Evolutionary conservation across 1,140 invertebrate genomes (phyloP).

Genomic region (Papilio glaucus): DNA sequence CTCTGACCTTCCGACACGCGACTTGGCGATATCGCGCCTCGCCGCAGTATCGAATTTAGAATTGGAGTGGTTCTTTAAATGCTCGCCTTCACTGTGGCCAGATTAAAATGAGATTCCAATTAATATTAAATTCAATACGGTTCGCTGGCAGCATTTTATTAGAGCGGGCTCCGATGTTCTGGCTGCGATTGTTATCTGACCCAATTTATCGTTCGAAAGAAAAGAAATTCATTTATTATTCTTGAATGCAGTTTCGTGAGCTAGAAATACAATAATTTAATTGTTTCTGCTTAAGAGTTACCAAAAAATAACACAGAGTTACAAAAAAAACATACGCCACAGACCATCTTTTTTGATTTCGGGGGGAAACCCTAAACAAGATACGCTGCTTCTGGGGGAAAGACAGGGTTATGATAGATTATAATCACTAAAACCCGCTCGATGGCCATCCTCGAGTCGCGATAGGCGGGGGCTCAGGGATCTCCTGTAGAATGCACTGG

Average conservation of each 20-base stretch:
- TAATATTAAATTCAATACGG: slow-evolving; percentile 30
- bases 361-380: too few species aligned
- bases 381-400: too few species aligned
- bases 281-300: not conserved
- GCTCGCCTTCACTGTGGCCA: slow-evolving; percentile 16
- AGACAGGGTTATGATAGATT: too few species aligned
- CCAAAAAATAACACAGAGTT: not conserved
- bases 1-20: slow-evolving; percentile 68
- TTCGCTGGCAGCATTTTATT: slow-evolving; percentile 22
- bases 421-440: too few species aligned
- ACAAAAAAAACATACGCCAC: too few species aligned
- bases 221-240: slow-evolving; percentile 11
- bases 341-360: too few species aligned
- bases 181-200: slow-evolving; percentile 30
- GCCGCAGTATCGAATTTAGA: slow-evolving; percentile 51
- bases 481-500: too few species aligned
- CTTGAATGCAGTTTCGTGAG: slow-evolving; percentile 30
- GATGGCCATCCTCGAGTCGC: too few species aligned
- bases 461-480: too few species aligned
- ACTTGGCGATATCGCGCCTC: slow-evolving; percentile 59
- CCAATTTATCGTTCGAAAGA: slow-evolving; percentile 29
- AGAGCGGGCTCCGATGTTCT: not conserved
- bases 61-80: slow-evolving; percentile 41
- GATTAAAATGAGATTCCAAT: slow-evolving; percentile 29
- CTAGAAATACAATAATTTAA: slow-evolving; percentile 19